These are phyloP conservation scores for Leptinotarsa haldemani DNA, from an alignment of 2,888 invertebrate species.

Conservation along the genomic window DNA sequence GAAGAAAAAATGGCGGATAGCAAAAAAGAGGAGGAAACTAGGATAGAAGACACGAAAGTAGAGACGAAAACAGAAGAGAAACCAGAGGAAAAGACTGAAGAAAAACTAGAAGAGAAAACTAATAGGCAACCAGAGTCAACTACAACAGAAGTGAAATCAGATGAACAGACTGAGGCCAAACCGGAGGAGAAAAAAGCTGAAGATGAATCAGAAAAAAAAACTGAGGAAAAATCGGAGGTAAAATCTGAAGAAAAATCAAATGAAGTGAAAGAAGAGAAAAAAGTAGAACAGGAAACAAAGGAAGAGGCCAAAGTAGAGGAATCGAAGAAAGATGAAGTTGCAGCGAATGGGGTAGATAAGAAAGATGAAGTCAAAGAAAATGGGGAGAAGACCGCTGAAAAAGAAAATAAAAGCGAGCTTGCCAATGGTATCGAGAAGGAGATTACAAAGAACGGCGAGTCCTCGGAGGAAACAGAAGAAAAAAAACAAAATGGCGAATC, in stretches of 20 bases:
- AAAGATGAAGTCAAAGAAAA: constrained; percentile 16
- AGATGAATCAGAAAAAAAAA: not conserved
- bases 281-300: constrained; percentile 26
- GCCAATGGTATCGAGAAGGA: constrained; percentile 57
- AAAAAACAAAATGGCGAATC: constrained; percentile 48
- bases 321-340: constrained; percentile 17
- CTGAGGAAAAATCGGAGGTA: constrained; percentile 32
- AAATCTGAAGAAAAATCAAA: constrained; percentile 33
- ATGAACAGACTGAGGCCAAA: not conserved
- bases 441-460: constrained; percentile 42
- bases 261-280: constrained; percentile 24
- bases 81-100: constrained; percentile 28
- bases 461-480: constrained; percentile 30
- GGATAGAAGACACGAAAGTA: not conserved
- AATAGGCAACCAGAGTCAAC: constrained; percentile 14
- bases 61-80: not conserved
- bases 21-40: not conserved
- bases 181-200: not conserved
- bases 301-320: constrained; percentile 11
- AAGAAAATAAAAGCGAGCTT: constrained; percentile 65
- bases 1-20: constrained; percentile 6
- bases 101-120: constrained; percentile 26
- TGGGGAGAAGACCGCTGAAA: constrained; percentile 56
- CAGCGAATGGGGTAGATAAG: constrained; percentile 15
- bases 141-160: not conserved